Percentiles rank a stretch among this genome's conserved stretches.
phyloP scores from a whole-genome alignment of 1,140 invertebrate genomes.

The Spodoptera frugiperda region DNA sequence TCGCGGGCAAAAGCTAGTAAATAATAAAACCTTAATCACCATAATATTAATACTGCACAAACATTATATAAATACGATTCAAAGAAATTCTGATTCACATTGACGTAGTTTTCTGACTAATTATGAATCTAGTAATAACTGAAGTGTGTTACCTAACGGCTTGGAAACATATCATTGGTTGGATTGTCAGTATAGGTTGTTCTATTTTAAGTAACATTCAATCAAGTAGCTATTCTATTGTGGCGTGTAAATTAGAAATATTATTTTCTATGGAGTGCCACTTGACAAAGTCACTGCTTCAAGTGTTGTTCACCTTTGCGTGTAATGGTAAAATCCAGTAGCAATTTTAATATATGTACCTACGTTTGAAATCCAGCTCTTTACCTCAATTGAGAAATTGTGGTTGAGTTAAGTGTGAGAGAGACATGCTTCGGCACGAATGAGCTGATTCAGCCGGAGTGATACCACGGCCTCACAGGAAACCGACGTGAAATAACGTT shows the following conservation, averaged over 20 bases:
- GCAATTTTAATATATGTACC: no score
- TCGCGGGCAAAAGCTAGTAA: no score
- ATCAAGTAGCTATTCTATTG: slow-evolving; percentile 27
- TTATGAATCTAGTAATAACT: slow-evolving; percentile 2
- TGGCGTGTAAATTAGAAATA: background rate
- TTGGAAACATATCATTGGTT: background rate
- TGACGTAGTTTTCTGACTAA: slow-evolving; percentile 10
- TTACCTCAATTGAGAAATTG: no score
- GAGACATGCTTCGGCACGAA: no score
- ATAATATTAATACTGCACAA: slow-evolving; percentile 10
- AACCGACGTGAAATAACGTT: no score
- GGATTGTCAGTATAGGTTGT: background rate
- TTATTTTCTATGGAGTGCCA: slow-evolving; percentile 18
- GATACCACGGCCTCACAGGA: no score
- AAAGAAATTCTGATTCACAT: slow-evolving; percentile 11
- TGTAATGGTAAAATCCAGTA: no score
- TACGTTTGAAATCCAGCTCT: no score
- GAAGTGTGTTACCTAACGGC: background rate
- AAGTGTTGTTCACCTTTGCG: slow-evolving; percentile 45
- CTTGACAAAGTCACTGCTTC: slow-evolving; percentile 2
- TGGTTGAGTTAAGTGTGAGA: no score
- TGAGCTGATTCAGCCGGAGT: no score
- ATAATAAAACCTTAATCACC: no score
- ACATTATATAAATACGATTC: slow-evolving; percentile 1
- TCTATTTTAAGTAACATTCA: slow-evolving; percentile 40